These are phyloP conservation scores for Acanthis flammea DNA, from an alignment of 2,797 vertebrate species.

Conservation along the genomic window DNA sequence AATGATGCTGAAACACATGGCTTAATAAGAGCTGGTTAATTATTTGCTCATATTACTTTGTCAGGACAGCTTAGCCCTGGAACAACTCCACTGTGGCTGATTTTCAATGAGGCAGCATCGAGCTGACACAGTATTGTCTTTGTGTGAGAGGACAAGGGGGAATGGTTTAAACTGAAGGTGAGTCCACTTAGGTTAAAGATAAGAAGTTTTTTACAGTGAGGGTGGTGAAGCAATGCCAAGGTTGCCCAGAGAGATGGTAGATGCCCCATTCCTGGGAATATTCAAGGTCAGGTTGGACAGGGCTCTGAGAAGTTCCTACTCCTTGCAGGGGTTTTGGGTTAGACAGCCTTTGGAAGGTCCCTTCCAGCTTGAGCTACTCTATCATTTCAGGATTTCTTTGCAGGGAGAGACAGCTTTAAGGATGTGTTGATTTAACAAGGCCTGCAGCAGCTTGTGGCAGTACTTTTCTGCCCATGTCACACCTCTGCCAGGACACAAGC, in stretches of 20 bases:
- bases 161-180: neutral
- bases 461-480: neutral
- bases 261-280: neutral
- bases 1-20: neutral
- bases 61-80: neutral
- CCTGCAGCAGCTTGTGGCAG: neutral
- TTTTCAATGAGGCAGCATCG: neutral
- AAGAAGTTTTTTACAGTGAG: neutral
- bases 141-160: neutral
- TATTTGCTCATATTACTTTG: neutral
- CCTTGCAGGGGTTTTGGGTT: neutral
- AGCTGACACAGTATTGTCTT: neutral
- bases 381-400: neutral
- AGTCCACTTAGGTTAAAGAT: no score
- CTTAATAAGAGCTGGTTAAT: conserved; percentile 18
- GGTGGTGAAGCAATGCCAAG: neutral
- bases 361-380: neutral
- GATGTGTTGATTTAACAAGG: neutral
- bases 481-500: neutral
- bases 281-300: neutral
- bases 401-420: neutral
- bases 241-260: neutral
- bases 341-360: neutral
- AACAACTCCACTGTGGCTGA: neutral
- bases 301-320: neutral